Evolutionary conservation across 2,888 invertebrate species (phyloP), one percentile per base, ranked within the genome.

Genomic region (Matsumyia berberina): DNA sequence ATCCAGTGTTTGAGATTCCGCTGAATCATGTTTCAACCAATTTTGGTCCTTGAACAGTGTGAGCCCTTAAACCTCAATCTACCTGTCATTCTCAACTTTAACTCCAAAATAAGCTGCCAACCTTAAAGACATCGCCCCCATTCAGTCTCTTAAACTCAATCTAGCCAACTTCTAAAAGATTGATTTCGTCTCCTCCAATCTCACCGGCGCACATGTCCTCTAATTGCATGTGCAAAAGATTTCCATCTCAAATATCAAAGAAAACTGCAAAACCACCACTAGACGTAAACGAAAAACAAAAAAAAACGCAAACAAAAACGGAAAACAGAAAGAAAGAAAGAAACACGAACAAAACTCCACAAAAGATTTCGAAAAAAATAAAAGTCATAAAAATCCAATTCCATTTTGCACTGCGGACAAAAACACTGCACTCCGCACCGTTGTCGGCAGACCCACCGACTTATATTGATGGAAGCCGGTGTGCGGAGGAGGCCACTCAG

Each of bases 351-450:
- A 53, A 49, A 53, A 39, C 29, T 60, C 8, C 42, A 72, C 77
- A 72, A 79, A 83, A 83, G 83, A 79, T 67, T 67, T 58, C 12
- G 24, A 35, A 24, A 39, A 58, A 37, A 57, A 70, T 57, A 74
- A 57, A 69, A 66, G 24, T 79, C 80, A 76, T 80, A 80, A 80
- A 85, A 85, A 85, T 79, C 85, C 62, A 80, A 80, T 80, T 76
- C 60, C 80, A 80, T 80, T 85, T 72, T 85, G 70, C 76, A 80
- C 70, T 85, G 60, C 74, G 64, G 73, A 79, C 80, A 80, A 85
- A 85, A 85, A 74, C 70, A 70, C 74, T 85, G 70, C 79, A 79
- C 72, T 78, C 78, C 70, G 74, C 24, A 3, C 24, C 4, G 1
- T 24, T 4, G 24, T 24, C 24, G 24, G 24, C 24, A 24, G 2